Conservation (phyloP, 2,797 vertebrate genomes). For the Naso thynnoides region DNA sequence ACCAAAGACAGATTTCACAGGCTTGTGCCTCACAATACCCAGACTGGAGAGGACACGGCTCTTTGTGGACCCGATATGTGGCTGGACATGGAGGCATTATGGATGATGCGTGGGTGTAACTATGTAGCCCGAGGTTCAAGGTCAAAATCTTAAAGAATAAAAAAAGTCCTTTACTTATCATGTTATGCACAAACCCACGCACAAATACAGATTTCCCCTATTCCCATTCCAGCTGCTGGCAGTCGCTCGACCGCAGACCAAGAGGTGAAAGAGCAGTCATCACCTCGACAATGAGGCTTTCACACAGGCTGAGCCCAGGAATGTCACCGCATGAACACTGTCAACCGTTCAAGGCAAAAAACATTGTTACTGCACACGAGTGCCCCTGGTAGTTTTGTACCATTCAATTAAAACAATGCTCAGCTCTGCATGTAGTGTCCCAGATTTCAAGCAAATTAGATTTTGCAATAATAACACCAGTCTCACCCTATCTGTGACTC, state of each 20-base stretch:
- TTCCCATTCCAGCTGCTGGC: conserved; percentile 83
- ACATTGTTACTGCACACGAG: conserved; percentile 12
- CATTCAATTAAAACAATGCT: neutral
- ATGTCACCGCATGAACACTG: conserved; percentile 51
- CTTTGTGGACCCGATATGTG: conserved; percentile 64
- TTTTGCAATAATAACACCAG: neutral
- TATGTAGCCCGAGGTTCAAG: conserved; percentile 49
- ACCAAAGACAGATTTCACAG: conserved; percentile 80
- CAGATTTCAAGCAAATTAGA: neutral
- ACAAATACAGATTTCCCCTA: conserved; percentile 59
- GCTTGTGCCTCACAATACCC: conserved; percentile 74
- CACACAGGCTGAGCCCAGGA: conserved; percentile 62
- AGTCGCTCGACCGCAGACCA: conserved; percentile 67
- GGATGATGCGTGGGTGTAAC: conserved; percentile 55
- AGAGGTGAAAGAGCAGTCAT: conserved; percentile 69
- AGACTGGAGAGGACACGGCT: conserved; percentile 57
- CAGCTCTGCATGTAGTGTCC: neutral
- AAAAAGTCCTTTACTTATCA: conserved; percentile 61
- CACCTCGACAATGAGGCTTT: conserved; percentile 83
- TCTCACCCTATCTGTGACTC: neutral
- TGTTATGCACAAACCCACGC: conserved; percentile 8
- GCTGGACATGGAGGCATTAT: conserved; percentile 41
- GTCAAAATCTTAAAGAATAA: conserved; percentile 53
- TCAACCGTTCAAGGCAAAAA: conserved; percentile 2
- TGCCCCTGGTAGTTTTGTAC: neutral